Conservation (phyloP, 2,888 invertebrate species). For the Tipula lateralis region DNA sequence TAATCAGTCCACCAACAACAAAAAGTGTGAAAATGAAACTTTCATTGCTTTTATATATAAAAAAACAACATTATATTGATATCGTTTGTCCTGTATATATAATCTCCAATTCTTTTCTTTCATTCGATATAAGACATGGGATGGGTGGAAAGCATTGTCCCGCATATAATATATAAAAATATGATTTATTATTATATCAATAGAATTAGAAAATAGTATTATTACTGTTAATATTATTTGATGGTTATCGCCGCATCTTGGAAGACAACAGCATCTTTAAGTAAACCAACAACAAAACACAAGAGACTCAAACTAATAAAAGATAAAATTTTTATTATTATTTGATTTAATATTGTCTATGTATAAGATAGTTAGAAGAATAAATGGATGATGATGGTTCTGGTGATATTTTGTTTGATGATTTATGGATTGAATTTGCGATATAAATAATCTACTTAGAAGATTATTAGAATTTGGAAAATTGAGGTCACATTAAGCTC, state of each 20-base stretch:
- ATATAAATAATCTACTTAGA: not conserved
- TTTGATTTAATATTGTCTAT: conserved; percentile 1
- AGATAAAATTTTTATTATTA: conserved; percentile 19
- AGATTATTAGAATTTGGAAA: not conserved
- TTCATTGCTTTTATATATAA: not conserved
- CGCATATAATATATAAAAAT: not conserved
- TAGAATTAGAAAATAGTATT: conserved; percentile 15
- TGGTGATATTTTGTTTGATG: not conserved
- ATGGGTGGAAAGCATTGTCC: not conserved
- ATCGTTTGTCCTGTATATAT: not conserved
- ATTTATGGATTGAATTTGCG: not conserved
- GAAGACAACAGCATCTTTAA: not conserved
- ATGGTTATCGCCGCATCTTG: not conserved
- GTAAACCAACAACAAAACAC: not conserved
- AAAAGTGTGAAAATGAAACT: conserved; percentile 11
- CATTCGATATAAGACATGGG: not conserved
- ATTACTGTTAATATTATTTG: not conserved
- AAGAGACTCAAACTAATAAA: not conserved
- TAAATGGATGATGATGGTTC: not conserved
- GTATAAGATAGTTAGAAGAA: not conserved
- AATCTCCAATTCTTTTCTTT: not conserved
- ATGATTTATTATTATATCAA: conserved; percentile 19
- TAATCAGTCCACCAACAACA: not conserved
- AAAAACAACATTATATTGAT: not conserved
- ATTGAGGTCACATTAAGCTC: not conserved